These are phyloP conservation scores for Aselliscus stoliczkanus DNA, from an alignment of 2,797 vertebrate genomes.

Conservation along the genomic window DNA sequence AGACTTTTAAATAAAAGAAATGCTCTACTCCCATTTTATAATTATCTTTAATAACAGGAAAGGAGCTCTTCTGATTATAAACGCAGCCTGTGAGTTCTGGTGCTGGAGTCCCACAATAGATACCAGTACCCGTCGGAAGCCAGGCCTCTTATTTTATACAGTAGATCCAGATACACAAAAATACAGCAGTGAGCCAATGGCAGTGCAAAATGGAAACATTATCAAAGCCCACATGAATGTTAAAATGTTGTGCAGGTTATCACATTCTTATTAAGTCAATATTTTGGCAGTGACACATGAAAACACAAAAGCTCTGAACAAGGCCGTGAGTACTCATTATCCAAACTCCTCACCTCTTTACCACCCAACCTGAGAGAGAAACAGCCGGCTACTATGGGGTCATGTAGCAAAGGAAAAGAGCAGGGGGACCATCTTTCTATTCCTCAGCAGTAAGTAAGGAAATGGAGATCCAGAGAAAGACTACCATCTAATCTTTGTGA, in stretches of 20 bases:
- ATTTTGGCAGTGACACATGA: not conserved
- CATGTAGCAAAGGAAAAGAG: not conserved
- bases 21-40: not conserved
- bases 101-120: not conserved
- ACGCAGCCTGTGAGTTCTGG: not conserved
- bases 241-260: not conserved
- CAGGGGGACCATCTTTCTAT: not conserved
- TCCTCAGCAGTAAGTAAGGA: not conserved
- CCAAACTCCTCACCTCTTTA: not conserved
- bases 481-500: not conserved
- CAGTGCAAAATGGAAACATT: not conserved
- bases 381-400: not conserved
- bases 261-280: not conserved
- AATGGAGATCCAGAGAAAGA: not conserved
- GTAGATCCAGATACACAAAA: not conserved
- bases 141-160: not conserved
- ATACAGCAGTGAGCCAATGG: not conserved
- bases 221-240: not conserved
- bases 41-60: not conserved
- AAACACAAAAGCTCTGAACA: not conserved
- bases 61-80: not conserved
- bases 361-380: not conserved
- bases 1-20: slow-evolving; percentile 35
- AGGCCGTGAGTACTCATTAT: not conserved
- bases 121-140: not conserved